Conservation (phyloP, 1,140 invertebrate genomes). For the Ceratina calcarata region DNA sequence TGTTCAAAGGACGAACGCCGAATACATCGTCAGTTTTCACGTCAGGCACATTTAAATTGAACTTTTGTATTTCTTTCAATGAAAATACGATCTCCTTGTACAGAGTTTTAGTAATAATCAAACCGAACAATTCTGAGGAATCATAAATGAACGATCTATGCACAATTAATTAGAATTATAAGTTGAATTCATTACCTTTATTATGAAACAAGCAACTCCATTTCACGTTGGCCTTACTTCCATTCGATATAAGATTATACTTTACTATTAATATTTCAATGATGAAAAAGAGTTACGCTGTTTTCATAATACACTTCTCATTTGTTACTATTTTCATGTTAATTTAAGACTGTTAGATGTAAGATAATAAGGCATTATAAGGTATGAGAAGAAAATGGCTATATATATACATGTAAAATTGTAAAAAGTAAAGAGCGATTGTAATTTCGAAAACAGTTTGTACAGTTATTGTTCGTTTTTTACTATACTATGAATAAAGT, state of each 20-base stretch:
- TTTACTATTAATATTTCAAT: too few species aligned
- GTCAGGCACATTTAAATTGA: constrained; percentile 82
- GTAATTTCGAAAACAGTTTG: not conserved
- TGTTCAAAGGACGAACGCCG: constrained; percentile 96
- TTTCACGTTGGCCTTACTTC: too few species aligned
- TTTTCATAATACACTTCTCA: not conserved
- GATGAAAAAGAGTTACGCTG: too few species aligned
- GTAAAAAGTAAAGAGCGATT: not conserved
- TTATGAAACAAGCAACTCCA: not conserved
- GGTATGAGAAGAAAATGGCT: not conserved
- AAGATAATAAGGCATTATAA: not conserved
- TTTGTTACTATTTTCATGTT: not conserved
- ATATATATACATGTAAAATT: not conserved
- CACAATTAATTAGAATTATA: too few species aligned
- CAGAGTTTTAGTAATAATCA: not conserved
- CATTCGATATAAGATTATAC: too few species aligned
- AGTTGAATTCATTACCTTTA: not conserved
- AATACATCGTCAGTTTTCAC: constrained; percentile 98
- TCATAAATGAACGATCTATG: not conserved
- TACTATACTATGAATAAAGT: not conserved
- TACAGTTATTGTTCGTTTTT: not conserved
- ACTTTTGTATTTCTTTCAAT: not conserved
- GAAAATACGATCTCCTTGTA: constrained; percentile 17
- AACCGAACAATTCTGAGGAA: too few species aligned
- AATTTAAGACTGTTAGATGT: not conserved